Base-by-base conservation (phyloP, 2,888 invertebrate genomes). In the Saturnia japonica region DNA sequence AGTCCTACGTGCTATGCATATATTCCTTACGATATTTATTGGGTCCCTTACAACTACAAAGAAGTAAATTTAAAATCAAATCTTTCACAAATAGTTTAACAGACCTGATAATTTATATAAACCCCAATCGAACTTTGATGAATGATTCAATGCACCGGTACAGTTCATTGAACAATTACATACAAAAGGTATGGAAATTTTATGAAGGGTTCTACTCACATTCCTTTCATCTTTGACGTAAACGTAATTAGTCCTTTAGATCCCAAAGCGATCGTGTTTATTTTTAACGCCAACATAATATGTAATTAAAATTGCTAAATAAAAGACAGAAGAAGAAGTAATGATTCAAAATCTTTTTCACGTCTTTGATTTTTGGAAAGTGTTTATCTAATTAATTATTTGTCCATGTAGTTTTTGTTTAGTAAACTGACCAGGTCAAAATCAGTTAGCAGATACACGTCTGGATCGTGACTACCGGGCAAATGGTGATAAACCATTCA, bases 121-220 rank as follows among this genome's bases (percentile, higher is more conserved):
- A 42, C 1, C n/a, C 22, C 54, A 57, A 57, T 9, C 8, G 40
- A 68, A 22, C 57, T 60, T 28, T 60, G 57, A 60, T 64, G 16
- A n/a, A 16, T 64, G 40, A 64, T 25, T 51, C 47, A 51, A 51
- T 57, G 57, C 25, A 28, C 22, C 1, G 57, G 22, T 64, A 40
- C 19, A 64, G 40, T 40, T 64, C 64, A 64, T 19, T 64, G 64
- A 40, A 64, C n/a, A 64, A 40, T 64, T 64, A 40, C 2, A 40
- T 64, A 64, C n/a, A 8, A 40, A 28, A 40, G 40, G 64, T 40
- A 40, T 3, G 7, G 40, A 40, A 34, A 40, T 19, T 19, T 40
- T 19, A 40, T n/a, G 40, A n/a, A 40, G n/a, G 40, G 8, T 40
- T 40, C 64, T 25, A 14, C 11, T 11, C 11, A 64, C 1, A 62